Evolutionary conservation across 1,140 invertebrate genomes (phyloP).

Genomic region (Drosophila serrata): DNA sequence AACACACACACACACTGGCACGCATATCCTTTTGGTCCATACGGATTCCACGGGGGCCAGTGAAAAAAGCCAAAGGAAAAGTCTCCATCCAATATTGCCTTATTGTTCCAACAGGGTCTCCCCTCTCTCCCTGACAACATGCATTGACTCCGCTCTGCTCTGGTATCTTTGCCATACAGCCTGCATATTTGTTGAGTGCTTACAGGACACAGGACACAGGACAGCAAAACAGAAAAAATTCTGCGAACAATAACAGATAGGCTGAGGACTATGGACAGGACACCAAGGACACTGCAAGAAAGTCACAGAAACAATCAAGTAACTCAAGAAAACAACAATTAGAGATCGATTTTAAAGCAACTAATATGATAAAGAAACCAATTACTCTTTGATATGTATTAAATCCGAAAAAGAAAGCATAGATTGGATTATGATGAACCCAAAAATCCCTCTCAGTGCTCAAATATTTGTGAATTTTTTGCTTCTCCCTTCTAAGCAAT

Average conservation of each 20-base stretch:
- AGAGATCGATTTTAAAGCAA: background rate
- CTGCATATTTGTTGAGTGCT: constrained; percentile 56
- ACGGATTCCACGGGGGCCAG: constrained; percentile 22
- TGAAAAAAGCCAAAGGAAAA: constrained; percentile 34
- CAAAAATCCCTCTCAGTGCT: background rate
- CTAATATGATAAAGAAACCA: background rate
- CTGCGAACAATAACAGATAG: constrained; percentile 30
- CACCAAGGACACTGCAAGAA: constrained; percentile 1
- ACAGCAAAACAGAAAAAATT: constrained; percentile 1
- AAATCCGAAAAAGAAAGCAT: background rate
- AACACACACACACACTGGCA: constrained; percentile 43
- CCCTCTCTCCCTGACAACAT: background rate
- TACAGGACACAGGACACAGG: background rate
- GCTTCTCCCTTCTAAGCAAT: constrained; percentile 1
- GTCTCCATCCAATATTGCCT: constrained; percentile 28
- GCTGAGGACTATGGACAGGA: constrained; percentile 1
- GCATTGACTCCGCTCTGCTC: background rate
- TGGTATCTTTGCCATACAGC: constrained; percentile 67
- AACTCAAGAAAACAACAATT: background rate
- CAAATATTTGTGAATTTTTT: constrained; percentile 12
- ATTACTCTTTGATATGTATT: no score
- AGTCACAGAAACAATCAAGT: background rate
- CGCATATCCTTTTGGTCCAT: background rate
- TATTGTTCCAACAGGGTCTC: constrained; percentile 46
- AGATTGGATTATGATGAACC: no score